Evolutionary conservation across 1,140 invertebrate species (phyloP).

Genomic region (Drosophila rhopaloa): DNA sequence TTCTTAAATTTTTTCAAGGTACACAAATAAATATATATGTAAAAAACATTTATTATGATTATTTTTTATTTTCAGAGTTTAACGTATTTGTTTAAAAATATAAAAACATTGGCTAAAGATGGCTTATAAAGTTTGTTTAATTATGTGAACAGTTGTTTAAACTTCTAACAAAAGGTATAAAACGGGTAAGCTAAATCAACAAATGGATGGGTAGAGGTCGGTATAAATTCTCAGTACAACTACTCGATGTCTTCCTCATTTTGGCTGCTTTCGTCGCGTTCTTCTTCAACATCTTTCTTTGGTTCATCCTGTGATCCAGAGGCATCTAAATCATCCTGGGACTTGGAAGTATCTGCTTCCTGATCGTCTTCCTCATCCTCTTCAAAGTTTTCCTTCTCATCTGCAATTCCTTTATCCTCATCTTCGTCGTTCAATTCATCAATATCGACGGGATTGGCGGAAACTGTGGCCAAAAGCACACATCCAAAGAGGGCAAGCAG

Average conservation of each 20-base stretch:
- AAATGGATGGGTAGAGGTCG: background rate
- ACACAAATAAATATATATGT: background rate
- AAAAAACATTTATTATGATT: conserved; percentile 6
- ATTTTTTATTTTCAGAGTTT: background rate
- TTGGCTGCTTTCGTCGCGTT: background rate
- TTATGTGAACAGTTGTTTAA: conserved; percentile 24
- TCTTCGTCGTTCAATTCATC: conserved; percentile 7
- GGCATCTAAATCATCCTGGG: background rate
- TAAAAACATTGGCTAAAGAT: conserved; percentile 4
- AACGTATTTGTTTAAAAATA: conserved; percentile 18
- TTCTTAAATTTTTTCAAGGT: no score
- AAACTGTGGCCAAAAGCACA: conserved; percentile 50
- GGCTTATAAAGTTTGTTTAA: background rate
- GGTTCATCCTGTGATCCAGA: background rate
- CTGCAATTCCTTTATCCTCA: background rate
- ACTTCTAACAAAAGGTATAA: conserved; percentile 5
- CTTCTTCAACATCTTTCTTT: background rate
- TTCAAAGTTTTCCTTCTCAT: conserved; percentile 3
- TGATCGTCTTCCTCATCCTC: conserved; percentile 6
- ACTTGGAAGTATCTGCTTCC: background rate
- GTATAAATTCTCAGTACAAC: background rate
- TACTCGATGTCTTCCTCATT: conserved; percentile 1
- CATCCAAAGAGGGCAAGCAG: conserved; percentile 61
- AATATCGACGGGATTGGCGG: conserved; percentile 17
- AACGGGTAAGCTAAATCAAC: conserved; percentile 11